These are phyloP conservation scores for Achroia grisella DNA, from an alignment of 1,140 invertebrate species.

Conservation along the genomic window DNA sequence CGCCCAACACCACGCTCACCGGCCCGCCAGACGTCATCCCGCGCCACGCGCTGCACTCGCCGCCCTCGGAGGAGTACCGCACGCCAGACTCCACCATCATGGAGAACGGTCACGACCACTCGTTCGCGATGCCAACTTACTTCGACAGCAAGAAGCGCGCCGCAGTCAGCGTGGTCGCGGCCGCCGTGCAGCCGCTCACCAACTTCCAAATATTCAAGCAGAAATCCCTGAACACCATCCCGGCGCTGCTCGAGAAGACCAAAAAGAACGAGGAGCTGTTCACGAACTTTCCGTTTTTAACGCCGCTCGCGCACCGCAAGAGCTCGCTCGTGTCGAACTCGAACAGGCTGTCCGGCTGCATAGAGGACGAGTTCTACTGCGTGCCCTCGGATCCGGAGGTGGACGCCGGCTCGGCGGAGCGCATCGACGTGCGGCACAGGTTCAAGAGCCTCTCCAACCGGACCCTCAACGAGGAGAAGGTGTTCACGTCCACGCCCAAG, in stretches of 20 bases:
- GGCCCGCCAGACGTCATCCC: conserved; percentile 53
- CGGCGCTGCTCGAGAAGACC: conserved; percentile 50
- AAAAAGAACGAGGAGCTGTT: conserved; percentile 57
- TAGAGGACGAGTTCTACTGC: conserved; percentile 68
- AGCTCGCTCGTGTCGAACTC: conserved; percentile 48
- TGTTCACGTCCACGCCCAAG: conserved; percentile 40
- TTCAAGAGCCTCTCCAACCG: conserved; percentile 42
- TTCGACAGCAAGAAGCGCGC: conserved; percentile 62
- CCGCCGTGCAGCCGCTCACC: conserved; percentile 53
- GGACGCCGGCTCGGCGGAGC: conserved; percentile 26
- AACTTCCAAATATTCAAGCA: conserved; percentile 71
- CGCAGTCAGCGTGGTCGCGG: conserved; percentile 36
- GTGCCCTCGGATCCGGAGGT: conserved; percentile 50
- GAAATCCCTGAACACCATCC: conserved; percentile 67
- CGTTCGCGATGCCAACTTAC: conserved; percentile 66
- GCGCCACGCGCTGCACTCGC: conserved; percentile 30
- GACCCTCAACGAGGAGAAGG: conserved; percentile 28
- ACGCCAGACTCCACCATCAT: conserved; percentile 49
- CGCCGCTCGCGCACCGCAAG: conserved; percentile 69
- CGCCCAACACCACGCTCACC: conserved; percentile 48
- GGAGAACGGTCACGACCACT: conserved; percentile 31
- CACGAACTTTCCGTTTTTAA: conserved; percentile 69
- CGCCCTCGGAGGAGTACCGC: conserved; percentile 44
- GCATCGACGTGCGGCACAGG: conserved; percentile 41
- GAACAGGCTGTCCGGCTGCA: conserved; percentile 50